Evolutionary conservation across 2,888 invertebrate species (phyloP).

Genomic region (Hybos culiciformis): DNA sequence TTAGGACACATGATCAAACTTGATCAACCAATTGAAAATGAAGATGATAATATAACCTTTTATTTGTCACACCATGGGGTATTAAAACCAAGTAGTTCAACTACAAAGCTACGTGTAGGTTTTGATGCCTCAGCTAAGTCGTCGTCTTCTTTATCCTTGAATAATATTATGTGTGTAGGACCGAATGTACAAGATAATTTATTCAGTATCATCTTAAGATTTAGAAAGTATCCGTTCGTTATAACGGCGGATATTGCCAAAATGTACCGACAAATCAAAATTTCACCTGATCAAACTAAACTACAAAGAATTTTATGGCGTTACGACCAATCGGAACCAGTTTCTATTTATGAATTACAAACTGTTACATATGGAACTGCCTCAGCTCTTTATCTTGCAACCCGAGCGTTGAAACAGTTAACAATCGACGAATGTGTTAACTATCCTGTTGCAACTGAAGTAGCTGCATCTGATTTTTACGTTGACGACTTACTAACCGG

Average conservation of each 20-base stretch:
- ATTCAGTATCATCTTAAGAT: no score
- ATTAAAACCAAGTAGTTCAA: no score
- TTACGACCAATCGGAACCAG: neutral
- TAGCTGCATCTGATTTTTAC: neutral
- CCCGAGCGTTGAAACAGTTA: slow-evolving; percentile 6
- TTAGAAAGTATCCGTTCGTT: no score
- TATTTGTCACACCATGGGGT: no score
- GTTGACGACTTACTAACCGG: neutral
- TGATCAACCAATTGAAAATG: no score
- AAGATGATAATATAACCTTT: no score
- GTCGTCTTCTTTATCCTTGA: no score
- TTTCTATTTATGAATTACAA: slow-evolving; percentile 2
- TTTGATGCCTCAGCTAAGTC: no score
- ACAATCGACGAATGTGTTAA: slow-evolving; percentile 13
- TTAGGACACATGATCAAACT: no score
- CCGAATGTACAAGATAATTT: neutral
- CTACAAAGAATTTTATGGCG: slow-evolving; percentile 6
- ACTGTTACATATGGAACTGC: slow-evolving; percentile 6
- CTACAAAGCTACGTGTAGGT: no score
- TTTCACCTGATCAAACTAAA: neutral
- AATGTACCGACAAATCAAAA: slow-evolving; percentile 7
- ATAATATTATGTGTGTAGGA: slow-evolving; percentile 1
- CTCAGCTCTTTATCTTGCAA: slow-evolving; percentile 4
- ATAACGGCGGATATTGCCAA: neutral
- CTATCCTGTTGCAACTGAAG: neutral